These are phyloP conservation scores for Drosophila nr. perissopoda DNA, from an alignment of 2,888 invertebrate species.

Conservation along the genomic window DNA sequence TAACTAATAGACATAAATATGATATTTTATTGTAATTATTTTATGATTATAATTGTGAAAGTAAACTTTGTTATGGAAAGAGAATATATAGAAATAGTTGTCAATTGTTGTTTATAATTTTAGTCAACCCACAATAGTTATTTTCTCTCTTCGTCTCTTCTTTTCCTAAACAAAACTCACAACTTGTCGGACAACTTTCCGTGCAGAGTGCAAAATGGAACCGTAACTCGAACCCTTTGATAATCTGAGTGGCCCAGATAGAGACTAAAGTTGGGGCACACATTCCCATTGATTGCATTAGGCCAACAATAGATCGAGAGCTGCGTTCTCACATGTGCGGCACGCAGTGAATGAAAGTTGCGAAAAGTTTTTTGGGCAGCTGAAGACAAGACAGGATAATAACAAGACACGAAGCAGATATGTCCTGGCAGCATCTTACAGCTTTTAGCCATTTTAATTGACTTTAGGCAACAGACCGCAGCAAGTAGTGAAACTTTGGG, in stretches of 20 bases:
- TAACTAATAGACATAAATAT: background rate
- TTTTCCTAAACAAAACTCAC: background rate
- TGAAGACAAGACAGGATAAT: slow-evolving; percentile 36
- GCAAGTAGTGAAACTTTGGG: slow-evolving; percentile 34
- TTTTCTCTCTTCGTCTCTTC: too few species aligned
- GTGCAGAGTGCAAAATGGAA: slow-evolving; percentile 1
- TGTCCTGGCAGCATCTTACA: slow-evolving; percentile 25
- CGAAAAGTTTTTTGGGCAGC: slow-evolving; percentile 59
- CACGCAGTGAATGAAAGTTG: slow-evolving; percentile 24
- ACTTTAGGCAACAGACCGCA: slow-evolving; percentile 75
- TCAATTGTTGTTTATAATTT: background rate
- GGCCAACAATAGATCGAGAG: slow-evolving; percentile 54
- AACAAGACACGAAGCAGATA: slow-evolving; percentile 3
- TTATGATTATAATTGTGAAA: background rate
- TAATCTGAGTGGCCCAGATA: slow-evolving; percentile 1
- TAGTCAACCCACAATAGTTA: background rate
- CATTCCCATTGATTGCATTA: slow-evolving; percentile 68
- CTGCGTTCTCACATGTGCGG: slow-evolving; percentile 41
- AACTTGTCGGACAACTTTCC: slow-evolving; percentile 5
- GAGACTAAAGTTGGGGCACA: slow-evolving; percentile 43
- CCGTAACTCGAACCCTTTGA: slow-evolving; percentile 20
- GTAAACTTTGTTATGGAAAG: background rate
- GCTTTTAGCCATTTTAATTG: slow-evolving; percentile 71
- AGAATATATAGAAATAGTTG: background rate
- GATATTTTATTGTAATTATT: background rate